Evolutionary conservation across 2,797 vertebrate genomes (phyloP).

Genomic region (Fringilla coelebs): DNA sequence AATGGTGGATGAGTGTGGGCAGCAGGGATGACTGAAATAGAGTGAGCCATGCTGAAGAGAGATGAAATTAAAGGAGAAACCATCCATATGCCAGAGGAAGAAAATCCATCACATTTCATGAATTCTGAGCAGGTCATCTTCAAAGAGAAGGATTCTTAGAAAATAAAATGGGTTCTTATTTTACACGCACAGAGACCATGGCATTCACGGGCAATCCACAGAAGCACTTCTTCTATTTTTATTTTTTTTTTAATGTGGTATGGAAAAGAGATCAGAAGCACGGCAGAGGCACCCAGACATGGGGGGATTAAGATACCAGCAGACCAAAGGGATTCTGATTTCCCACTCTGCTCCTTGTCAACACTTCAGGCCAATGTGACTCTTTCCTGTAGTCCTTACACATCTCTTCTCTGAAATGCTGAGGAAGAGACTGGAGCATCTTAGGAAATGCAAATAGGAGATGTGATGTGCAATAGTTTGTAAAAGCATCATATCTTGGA

Average conservation of each 20-base stretch:
- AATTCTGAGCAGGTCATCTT: neutral
- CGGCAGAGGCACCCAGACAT: neutral
- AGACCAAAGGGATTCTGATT: conserved; percentile 34
- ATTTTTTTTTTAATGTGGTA: neutral
- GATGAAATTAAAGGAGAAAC: neutral
- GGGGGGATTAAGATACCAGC: neutral
- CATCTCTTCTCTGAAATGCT: neutral
- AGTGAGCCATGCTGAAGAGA: neutral
- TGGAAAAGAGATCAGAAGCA: conserved; percentile 8
- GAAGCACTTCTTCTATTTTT: neutral
- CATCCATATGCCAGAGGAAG: neutral
- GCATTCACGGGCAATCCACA: neutral
- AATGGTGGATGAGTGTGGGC: neutral
- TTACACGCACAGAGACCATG: neutral
- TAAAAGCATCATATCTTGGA: neutral
- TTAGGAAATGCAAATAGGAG: neutral
- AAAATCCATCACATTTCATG: neutral
- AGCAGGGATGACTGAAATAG: neutral
- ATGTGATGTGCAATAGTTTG: neutral
- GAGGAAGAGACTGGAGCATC: neutral
- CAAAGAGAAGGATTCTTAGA: neutral
- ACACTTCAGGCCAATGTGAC: neutral
- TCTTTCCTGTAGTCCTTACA: neutral
- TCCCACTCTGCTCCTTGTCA: neutral
- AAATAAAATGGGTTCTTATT: conserved; percentile 8